Evolutionary conservation across 2,113 vertebrate species (phyloP).

Genomic region (rat (Rattus norvegicus)): GRCr8 NC_086034.1:28295501-28296000

Average conservation of each 20-base stretch:
- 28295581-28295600: neutral
- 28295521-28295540: neutral
- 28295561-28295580: too few species aligned
- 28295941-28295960: too few species aligned
- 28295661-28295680: neutral
- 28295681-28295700: neutral
- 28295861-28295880: neutral
- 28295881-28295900: neutral
- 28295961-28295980: neutral
- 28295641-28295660: neutral
- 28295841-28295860: neutral
- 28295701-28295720: neutral
- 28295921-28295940: too few species aligned
- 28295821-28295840: neutral
- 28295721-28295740: neutral
- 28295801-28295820: neutral
- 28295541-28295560: neutral
- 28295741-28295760: neutral
- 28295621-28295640: neutral
- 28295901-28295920: neutral
- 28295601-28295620: neutral
- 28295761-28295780: neutral
- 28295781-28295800: neutral
- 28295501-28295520: conserved; percentile 15
- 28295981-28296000: neutral